Base-by-base conservation (phyloP, 2,797 vertebrate species). In the Morelia viridis region DNA sequence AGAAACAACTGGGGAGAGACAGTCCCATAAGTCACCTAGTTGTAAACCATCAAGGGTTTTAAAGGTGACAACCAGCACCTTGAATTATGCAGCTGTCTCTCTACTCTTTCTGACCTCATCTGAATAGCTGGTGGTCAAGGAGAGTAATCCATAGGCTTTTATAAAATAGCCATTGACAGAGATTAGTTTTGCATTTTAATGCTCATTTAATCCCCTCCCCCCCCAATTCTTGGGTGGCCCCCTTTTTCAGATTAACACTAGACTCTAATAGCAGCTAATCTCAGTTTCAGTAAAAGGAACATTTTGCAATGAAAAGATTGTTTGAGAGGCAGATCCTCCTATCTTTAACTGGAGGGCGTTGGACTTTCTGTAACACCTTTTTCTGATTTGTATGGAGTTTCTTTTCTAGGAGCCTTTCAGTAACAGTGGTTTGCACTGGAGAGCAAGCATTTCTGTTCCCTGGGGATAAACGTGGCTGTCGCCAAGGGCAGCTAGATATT, bases 401-500 rank as follows among this genome's bases (percentile, higher is more conserved):
- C 53, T 4, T 68, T 80, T 65, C 58, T 7, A 9, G 28, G 41
- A 92, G 58, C n/a, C 46, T 65, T 85, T 80, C 80, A 22, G 57
- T 64, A 83, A 90, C 56, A n/a, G 13, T 57, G 58, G 85, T 24
- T 60, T 41, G n/a, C 15, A 41, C 84, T 90, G 2, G n/a, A 87
- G n/a, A 83, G 85, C 57, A 11, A 84, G 87, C 80, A 83, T 64
- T 90, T 83, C 68, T 65, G 65, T 90, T 88, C 85, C 89, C 57
- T 61, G 19, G 58, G 68, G 92, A 87, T 35, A 83, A 28, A 92
- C 46, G 41, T 71, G 68, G 68, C 85, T 12, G 58, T 92, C 90
- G 50, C 68, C 65, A 92, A 87, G 92, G 85, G 50, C 87, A 89
- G 91, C 87, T 17, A 92, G 60, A 92, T 89, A 87, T 80, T 50